Conservation (phyloP, 2,113 vertebrate species). For the Tupaia chinensis region DNA sequence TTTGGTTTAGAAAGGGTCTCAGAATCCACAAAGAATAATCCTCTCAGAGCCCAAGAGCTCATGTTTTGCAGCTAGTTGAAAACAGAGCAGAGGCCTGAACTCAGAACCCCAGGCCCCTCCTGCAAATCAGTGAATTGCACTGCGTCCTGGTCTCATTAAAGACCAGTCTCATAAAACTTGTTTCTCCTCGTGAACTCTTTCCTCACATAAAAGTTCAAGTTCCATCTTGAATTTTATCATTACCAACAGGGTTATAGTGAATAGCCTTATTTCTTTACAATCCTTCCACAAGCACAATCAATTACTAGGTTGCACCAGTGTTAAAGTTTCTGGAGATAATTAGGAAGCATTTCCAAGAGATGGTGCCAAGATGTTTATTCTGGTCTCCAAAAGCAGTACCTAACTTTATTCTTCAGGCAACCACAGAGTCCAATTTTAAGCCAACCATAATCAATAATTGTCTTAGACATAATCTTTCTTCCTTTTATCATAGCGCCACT, state of each 20-base stretch:
- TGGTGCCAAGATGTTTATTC: not conserved
- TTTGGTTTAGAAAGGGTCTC: constrained; percentile 6
- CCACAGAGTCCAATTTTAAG: not conserved
- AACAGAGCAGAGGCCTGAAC: not conserved
- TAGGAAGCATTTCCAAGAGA: not conserved
- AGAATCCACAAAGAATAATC: not conserved
- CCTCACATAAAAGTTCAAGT: not conserved
- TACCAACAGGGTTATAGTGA: not conserved
- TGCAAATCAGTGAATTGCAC: not conserved
- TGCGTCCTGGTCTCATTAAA: not conserved
- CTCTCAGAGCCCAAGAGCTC: not conserved
- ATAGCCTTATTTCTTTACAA: not conserved
- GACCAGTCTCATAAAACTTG: not conserved
- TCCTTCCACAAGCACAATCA: not conserved
- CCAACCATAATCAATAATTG: not conserved
- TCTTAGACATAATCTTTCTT: not conserved
- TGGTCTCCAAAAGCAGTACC: not conserved
- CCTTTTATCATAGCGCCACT: not conserved
- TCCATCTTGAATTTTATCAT: not conserved
- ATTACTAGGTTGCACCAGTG: not conserved
- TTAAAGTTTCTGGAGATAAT: not conserved
- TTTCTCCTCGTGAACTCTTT: constrained; percentile 8
- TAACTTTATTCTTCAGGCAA: not conserved
- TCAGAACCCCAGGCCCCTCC: not conserved
- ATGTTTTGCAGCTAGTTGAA: not conserved